Evolutionary conservation across 2,113 vertebrate genomes (phyloP).

Genomic region (Rousettus leschenaultii): DNA sequence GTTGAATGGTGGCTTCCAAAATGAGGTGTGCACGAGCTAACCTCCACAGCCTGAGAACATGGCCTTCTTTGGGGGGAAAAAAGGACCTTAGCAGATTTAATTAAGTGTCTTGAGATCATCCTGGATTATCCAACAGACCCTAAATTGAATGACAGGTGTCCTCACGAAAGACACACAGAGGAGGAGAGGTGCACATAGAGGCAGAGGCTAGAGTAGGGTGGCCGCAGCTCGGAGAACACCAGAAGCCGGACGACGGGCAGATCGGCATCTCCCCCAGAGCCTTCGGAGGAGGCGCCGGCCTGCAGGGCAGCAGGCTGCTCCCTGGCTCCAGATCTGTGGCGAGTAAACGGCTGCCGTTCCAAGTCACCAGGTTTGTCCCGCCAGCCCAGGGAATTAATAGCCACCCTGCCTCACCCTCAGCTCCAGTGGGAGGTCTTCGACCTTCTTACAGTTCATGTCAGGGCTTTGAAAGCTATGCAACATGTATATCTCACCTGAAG

Average conservation of each 20-base stretch:
- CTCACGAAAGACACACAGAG: neutral
- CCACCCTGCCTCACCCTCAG: neutral
- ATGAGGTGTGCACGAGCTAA: accelerated
- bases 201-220: neutral
- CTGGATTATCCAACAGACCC: neutral
- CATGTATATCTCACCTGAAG: neutral
- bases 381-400: too few relatives aligned
- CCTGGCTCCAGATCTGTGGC: neutral
- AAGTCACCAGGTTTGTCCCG: neutral
- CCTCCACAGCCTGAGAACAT: neutral
- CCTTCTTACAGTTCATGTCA: neutral
- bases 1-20: neutral
- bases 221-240: neutral
- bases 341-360: neutral
- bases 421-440: neutral
- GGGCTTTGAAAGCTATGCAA: neutral
- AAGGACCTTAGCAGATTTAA: neutral
- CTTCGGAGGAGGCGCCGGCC: neutral
- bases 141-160: neutral
- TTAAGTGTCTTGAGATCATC: neutral
- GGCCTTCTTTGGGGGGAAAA: neutral
- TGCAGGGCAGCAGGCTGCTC: neutral
- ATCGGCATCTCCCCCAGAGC: neutral
- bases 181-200: neutral
- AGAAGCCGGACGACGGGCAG: too few relatives aligned